Conservation (phyloP, 2,888 invertebrate species). For the Caprella mutica region DNA sequence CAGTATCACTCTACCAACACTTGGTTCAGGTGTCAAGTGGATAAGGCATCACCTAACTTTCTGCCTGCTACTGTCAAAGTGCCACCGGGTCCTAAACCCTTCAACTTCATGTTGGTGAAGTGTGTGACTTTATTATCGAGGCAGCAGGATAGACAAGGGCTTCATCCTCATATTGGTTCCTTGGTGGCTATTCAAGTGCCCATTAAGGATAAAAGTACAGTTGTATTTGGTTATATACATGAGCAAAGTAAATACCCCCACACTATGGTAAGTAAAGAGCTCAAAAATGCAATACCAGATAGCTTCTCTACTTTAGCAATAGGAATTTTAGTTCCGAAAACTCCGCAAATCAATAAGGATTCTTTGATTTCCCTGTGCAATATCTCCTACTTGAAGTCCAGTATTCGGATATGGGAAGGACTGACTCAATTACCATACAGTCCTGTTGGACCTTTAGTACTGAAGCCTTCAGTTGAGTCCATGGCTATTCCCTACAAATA, state of each 20-base stretch:
- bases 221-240: constrained; percentile 27
- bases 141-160: constrained; percentile 4
- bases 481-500: neutral
- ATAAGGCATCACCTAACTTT: constrained; percentile 6
- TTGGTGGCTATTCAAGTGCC: constrained; percentile 13
- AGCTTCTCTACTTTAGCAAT: constrained; percentile 11
- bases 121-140: constrained; percentile 9
- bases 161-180: constrained; percentile 20
- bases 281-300: constrained; percentile 5
- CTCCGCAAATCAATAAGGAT: constrained; percentile 1
- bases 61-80: constrained; percentile 7
- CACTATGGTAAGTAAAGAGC: constrained; percentile 8
- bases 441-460: neutral
- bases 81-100: neutral
- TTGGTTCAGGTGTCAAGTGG: constrained; percentile 15
- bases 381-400: constrained; percentile 24
- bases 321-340: constrained; percentile 17
- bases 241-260: constrained; percentile 9
- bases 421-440: constrained; percentile 1
- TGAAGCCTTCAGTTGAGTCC: neutral
- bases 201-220: neutral
- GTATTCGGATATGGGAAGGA: constrained; percentile 21
- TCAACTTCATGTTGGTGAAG: constrained; percentile 6
- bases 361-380: constrained; percentile 14
- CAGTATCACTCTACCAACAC: constrained; percentile 8